Conservation (phyloP, 2,797 vertebrate species). For the Scolopax rusticola region DNA sequence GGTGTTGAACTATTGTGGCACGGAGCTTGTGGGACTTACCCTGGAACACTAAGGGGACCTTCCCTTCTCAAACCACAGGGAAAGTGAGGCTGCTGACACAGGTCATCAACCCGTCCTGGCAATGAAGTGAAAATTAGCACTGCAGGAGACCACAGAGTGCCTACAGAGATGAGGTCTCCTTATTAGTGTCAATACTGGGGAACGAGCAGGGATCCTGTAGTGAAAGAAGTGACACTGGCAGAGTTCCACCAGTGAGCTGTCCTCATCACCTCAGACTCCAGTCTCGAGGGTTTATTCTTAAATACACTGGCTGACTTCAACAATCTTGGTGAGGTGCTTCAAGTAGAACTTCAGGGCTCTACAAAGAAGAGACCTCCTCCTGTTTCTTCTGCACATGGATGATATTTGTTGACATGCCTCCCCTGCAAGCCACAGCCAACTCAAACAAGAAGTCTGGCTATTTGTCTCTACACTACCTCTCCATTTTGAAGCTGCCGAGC, state of each 20-base stretch:
- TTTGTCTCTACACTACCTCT: not conserved
- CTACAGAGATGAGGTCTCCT: not conserved
- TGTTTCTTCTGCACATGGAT: not conserved
- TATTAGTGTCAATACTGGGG: not conserved
- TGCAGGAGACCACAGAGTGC: not conserved
- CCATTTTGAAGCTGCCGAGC: not conserved
- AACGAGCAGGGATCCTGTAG: not conserved
- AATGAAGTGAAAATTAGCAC: not conserved
- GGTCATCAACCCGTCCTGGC: not conserved
- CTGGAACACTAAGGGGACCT: no score
- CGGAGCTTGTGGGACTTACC: not conserved
- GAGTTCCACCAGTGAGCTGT: not conserved
- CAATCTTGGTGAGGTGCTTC: not conserved
- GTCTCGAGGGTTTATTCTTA: not conserved
- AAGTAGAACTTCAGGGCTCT: not conserved
- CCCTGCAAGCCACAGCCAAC: not conserved
- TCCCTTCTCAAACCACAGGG: not conserved
- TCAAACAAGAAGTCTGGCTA: not conserved
- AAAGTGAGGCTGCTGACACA: not conserved
- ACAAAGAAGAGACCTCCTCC: not conserved
- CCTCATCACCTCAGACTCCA: not conserved
- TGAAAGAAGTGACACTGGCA: not conserved
- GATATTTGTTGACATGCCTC: not conserved
- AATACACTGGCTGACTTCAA: not conserved
- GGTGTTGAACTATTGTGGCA: not conserved